Conservation (phyloP, 2,113 vertebrate species). For the Cygnus buccinator region DNA sequence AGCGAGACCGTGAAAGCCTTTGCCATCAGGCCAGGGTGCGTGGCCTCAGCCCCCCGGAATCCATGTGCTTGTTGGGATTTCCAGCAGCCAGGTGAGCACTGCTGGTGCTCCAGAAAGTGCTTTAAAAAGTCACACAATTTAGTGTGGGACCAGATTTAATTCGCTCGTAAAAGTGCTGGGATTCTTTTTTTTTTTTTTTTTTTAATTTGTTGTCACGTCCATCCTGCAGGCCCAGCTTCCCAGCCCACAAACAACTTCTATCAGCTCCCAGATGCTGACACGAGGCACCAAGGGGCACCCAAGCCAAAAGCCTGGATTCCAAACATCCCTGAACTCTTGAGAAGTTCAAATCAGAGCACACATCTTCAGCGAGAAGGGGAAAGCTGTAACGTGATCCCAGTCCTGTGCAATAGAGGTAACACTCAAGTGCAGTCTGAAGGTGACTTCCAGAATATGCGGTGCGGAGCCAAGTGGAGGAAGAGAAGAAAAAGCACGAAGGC, state of each 20-base stretch:
- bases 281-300: neutral
- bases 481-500: neutral
- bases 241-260: neutral
- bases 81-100: neutral
- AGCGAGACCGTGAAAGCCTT: neutral
- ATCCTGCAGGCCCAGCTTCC: neutral
- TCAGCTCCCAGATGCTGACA: conserved; percentile 34
- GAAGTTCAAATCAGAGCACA: conserved; percentile 69
- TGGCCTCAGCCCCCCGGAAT: neutral
- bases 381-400: conserved; percentile 55
- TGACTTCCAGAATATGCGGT: conserved; percentile 48
- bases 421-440: conserved; percentile 62
- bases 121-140: neutral
- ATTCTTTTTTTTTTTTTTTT: neutral
- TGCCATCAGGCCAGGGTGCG: neutral
- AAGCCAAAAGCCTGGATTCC: conserved; percentile 62
- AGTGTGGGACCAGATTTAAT: neutral
- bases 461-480: neutral
- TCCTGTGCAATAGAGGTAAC: conserved; percentile 58
- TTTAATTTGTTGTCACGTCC: neutral
- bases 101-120: neutral
- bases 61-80: neutral
- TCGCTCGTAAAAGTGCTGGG: neutral
- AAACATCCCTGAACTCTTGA: conserved; percentile 65
- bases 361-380: conserved; percentile 46